Evolutionary conservation across 1,140 invertebrate species (phyloP), one percentile per base, ranked within the genome.

Genomic region (Helicoverpa armigera): DNA sequence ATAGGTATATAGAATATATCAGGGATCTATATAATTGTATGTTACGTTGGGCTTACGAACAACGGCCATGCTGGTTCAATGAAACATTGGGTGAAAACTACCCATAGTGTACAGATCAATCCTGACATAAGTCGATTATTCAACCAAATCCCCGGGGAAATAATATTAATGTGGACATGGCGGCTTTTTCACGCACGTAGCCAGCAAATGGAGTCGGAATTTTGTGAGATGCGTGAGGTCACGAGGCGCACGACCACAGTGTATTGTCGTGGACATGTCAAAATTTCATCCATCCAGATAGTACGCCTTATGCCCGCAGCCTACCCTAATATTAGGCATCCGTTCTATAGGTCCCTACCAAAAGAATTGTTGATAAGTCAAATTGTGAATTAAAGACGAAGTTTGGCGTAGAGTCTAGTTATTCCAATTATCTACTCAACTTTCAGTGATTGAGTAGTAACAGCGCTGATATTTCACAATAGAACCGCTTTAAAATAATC

Each of bases 181-280:
- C 73, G 79, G 76, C 75, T 83, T 87, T 86, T 90, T 92, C 87
- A 92, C 88, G 92, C 92, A 92, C 92, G 91, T 90, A 91, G 81
- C 73, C 76, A 77, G 80, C 82, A 85, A 91, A 93, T 91, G 88
- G 87, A 86, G 86, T 88, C 79, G 81, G 87, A 90, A 91, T 91
- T 90, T 90, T 86, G 86, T 84, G 85, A 87, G 89, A 89, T 87
- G 87, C 89, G 87, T 90, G 86, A 89, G 89, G 88, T 91, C 90
- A 89, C 89, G 90, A 80, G 67, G 82, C 84, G 83, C 86, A 87
- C 87, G 89, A 85, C 85, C 86, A 73, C 60, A 65, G 31, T 53
- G 70, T 48, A 83, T 86, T 82, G 80, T 80, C 84, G 88, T 84
- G 78, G 84, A 84, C 87, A 87, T 87, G 82, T 73, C 82, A 84